These are phyloP conservation scores for Vimba vimba DNA, from an alignment of 2,113 vertebrate genomes.

Conservation along the genomic window DNA sequence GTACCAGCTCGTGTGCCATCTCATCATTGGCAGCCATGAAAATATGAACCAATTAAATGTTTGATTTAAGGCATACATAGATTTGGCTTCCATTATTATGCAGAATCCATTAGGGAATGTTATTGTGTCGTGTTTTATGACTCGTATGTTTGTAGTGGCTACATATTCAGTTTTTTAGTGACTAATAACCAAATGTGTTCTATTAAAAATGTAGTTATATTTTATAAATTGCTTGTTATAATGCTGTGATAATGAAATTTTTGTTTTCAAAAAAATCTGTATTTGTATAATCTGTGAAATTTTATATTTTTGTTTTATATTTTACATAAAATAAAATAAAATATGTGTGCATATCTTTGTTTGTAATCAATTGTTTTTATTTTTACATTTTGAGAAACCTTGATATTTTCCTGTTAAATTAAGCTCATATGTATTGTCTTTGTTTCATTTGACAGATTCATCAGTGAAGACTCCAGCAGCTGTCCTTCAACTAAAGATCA, in stretches of 20 bases:
- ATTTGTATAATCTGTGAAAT: not conserved
- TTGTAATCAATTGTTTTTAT: not conserved
- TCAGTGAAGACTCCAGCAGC: conserved; percentile 47
- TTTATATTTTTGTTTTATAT: not conserved
- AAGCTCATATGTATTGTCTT: conserved; percentile 5
- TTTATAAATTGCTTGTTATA: not conserved
- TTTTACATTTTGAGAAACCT: not conserved
- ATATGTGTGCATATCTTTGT: not conserved
- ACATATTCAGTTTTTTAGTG: not conserved
- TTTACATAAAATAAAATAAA: not conserved
- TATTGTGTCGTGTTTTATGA: not conserved
- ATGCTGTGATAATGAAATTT: too few relatives aligned
- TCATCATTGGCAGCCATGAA: not conserved
- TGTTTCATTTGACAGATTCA: conserved; percentile 51
- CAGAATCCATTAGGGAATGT: not conserved
- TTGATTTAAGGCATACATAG: not conserved
- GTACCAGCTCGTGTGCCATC: not conserved
- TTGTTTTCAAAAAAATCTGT: not conserved
- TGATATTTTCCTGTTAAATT: not conserved
- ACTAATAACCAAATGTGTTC: not conserved
- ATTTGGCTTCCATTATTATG: not conserved
- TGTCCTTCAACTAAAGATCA: conserved; percentile 38
- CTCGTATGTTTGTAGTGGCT: not conserved
- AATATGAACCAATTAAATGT: not conserved
- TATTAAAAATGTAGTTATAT: not conserved